phyloP scores from a whole-genome alignment of 92 coral and sea anemone genomes.

The Muricea muricata region DNA sequence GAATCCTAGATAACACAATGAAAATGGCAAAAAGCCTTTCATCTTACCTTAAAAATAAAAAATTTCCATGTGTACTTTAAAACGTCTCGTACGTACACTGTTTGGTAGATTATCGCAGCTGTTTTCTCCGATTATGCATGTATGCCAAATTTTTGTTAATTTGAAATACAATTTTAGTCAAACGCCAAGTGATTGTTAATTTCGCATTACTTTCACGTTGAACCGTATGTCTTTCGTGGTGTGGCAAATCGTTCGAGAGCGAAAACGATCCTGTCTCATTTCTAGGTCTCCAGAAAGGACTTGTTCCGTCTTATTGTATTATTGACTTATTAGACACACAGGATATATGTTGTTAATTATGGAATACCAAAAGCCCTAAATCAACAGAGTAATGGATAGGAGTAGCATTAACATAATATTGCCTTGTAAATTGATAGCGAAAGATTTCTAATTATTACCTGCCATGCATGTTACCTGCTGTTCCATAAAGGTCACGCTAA shows the following conservation, averaged over 20 bases:
- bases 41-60: background rate
- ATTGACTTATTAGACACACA: background rate
- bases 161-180: background rate
- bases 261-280: no score
- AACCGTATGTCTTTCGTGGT: background rate
- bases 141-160: background rate
- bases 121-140: background rate
- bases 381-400: constrained; percentile 39
- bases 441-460: background rate
- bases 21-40: background rate
- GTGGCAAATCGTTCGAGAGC: background rate
- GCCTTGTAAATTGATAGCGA: background rate
- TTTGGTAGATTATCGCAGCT: background rate
- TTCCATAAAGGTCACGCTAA: no score
- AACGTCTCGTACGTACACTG: background rate
- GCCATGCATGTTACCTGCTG: background rate
- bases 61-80: background rate
- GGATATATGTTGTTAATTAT: constrained; percentile 7
- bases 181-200: background rate
- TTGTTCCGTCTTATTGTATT: background rate
- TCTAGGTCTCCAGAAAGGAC: no score
- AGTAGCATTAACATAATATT: background rate
- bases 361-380: background rate
- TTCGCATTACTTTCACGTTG: background rate
- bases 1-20: background rate